Conservation (phyloP, 2,797 vertebrate genomes). For the Falco peregrinus region DNA sequence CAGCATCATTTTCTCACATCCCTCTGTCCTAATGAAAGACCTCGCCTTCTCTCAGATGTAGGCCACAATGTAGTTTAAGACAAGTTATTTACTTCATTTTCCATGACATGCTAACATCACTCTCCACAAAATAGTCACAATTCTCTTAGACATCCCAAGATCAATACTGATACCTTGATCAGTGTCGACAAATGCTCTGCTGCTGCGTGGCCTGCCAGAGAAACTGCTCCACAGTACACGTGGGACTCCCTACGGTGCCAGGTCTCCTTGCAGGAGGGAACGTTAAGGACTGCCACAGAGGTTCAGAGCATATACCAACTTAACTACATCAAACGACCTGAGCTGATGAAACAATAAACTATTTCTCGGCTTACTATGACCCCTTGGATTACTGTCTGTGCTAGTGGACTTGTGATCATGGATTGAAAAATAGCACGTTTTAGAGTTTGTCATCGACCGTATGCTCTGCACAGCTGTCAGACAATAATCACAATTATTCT, state of each 20-base stretch:
- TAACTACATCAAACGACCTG: neutral
- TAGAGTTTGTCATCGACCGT: neutral
- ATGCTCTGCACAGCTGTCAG: conserved; percentile 47
- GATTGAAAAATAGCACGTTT: neutral
- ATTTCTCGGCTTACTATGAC: neutral
- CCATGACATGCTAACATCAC: neutral
- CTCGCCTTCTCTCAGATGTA: neutral
- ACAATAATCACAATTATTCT: conserved; percentile 53
- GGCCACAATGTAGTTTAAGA: neutral
- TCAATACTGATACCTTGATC: neutral
- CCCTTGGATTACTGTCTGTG: neutral
- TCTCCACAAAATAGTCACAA: conserved; percentile 7
- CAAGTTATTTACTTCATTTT: conserved; percentile 8
- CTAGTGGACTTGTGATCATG: neutral
- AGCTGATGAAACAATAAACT: conserved; percentile 23
- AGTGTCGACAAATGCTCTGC: neutral
- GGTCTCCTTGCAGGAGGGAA: neutral
- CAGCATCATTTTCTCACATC: neutral
- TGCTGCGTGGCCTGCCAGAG: neutral
- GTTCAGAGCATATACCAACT: neutral
- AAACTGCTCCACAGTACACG: neutral
- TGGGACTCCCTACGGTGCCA: neutral
- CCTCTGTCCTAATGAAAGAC: conserved; percentile 14
- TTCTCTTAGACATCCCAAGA: neutral
- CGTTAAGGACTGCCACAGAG: neutral